Base-by-base conservation (phyloP, 2,888 invertebrate genomes). In the Monochamus alternatus region DNA sequence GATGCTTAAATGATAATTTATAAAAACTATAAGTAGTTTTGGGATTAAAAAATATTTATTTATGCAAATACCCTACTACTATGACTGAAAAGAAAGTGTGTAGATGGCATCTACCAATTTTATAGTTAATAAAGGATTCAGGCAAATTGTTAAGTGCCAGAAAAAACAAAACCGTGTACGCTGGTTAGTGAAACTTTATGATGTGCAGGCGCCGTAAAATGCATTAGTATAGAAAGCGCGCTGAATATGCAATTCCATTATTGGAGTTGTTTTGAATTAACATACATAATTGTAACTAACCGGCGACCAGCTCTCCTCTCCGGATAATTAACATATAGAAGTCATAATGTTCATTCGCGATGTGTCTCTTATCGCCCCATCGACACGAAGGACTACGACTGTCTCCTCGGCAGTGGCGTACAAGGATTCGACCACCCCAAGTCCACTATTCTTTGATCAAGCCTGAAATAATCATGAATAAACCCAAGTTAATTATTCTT, bases 271-370 rank as follows among this genome's bases (percentile, higher is more conserved):
- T 71, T 72, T 72, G 76, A 82, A 85, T 85, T 85, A 84, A 85
- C 85, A 85, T 85, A 85, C 81, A 85, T 85, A 85, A 85, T 85
- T 85, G 85, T 85, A 81, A 81, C 81, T 81, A 81, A 81, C 82
- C 82, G 80, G 84, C 81, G 83, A 78, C 80, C 78, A 69, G 77
- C 77, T 76, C 79, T 78, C 75, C 80, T 81, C 76, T 74, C 73
- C 75, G 78, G 80, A 76, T 81, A 84, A 86, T 86, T 84, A 85
- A 81, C 84, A 83, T 84, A 84, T 81, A 83, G 81, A 81, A 84
- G 84, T 85, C 84, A 85, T 85, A 85, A 85, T 84, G 84, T 85
- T 83, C 85, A 81, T 83, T 84, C 81, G 77, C 79, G 72, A 75
- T 76, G 77, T 76, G 77, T 74, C 63, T 62, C 74, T 77, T 79